Evolutionary conservation across 1,140 invertebrate genomes (phyloP), one percentile per base, ranked within the genome.

Genomic region (Chionoecetes opilio): DNA sequence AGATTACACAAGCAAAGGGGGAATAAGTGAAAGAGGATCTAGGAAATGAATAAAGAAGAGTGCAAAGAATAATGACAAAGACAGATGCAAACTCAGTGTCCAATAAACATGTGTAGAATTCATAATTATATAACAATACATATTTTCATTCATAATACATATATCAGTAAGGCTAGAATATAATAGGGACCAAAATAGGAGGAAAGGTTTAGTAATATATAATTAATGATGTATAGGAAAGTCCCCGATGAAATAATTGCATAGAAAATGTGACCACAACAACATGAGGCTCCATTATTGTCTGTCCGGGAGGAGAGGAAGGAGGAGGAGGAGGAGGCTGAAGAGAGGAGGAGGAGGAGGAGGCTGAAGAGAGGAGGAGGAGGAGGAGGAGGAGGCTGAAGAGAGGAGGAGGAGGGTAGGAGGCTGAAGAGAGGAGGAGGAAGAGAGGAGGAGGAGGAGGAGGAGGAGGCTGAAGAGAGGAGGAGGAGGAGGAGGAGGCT

Each of bases 201-300:
- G n/a, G 1, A n/a, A 75, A n/a, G 11, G n/a, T 17, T n/a, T 75
- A n/a, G n/a, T 21, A n/a, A 21, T 75, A n/a, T 75, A 26, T 5
- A 26, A 6, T 75, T 17, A 75, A 75, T 75, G 6, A n/a, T n/a
- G n/a, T n/a, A 75, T 75, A 26, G 21, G 6, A 75, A 75, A n/a
- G 63, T n/a, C n/a, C n/a, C 63, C 63, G 11, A n/a, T 75, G n/a
- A 75, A 75, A n/a, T 75, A 75, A 75, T 26, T n/a, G n/a, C 5
- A 75, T n/a, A 75, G 63, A 75, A 75, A 75, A 75, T 26, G n/a
- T 21, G 63, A 75, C 63, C 63, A n/a, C 21, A 17, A n/a, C 63
- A 75, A 75, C 63, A 75, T n/a, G 63, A 75, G n/a, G 63, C 63
- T 26, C 63, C n/a, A 75, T 75, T 75, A 75, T 75, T 75, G n/a